Evolutionary conservation across 2,888 invertebrate genomes (phyloP).

Genomic region (Cataglyphis albicans): DNA sequence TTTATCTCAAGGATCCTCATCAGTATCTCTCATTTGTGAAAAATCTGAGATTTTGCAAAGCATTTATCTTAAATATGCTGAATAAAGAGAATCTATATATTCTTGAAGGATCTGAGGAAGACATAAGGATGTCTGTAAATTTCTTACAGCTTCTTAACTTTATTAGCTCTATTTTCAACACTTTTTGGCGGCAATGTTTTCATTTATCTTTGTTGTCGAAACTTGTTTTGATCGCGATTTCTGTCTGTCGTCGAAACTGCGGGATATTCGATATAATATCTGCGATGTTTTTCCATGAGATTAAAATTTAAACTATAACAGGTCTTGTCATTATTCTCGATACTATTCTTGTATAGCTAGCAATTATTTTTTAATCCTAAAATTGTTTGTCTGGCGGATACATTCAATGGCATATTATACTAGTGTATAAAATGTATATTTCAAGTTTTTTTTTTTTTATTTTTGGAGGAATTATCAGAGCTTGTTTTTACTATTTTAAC

Average conservation of each 20-base stretch:
- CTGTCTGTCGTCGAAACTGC: background rate
- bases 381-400: background rate
- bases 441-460: background rate
- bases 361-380: background rate
- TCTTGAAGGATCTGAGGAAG: conserved; percentile 19
- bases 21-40: conserved; percentile 10
- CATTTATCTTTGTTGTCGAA: conserved; percentile 43
- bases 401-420: background rate
- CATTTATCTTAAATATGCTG: background rate
- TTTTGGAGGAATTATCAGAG: background rate
- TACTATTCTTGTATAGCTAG: background rate
- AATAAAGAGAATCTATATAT: conserved; percentile 4
- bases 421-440: background rate
- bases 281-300: background rate
- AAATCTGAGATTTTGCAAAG: background rate
- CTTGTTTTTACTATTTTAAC: background rate
- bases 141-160: conserved; percentile 64
- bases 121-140: conserved; percentile 58
- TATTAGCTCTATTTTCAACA: conserved; percentile 31
- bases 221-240: conserved; percentile 56
- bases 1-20: conserved; percentile 9
- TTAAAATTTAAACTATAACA: conserved; percentile 15
- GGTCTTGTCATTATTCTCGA: background rate
- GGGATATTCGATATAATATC: background rate
- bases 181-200: conserved; percentile 41